Base-by-base conservation (phyloP, 2,797 vertebrate genomes). In the Malurus splendens region DNA sequence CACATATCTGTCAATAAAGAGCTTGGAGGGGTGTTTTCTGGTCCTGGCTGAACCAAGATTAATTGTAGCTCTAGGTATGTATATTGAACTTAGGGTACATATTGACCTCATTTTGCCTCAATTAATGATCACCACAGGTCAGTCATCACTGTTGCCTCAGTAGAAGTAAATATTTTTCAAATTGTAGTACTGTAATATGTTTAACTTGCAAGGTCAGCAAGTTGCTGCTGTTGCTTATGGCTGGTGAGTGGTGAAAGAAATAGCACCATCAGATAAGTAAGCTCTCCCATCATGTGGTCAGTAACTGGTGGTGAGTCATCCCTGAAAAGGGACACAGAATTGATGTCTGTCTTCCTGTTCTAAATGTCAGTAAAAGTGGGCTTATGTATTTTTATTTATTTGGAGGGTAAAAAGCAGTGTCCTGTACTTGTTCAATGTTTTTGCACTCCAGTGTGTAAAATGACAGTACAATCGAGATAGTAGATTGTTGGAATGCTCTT, bases 101-200 rank as follows among this genome's bases (percentile, higher is more conserved):
- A 82, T 82, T 94, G 83, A 90, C 89, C 89, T 94, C 12, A 57
- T 85, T 94, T 93, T 93, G 66, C 50, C 59, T 87, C 66, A 72
- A 51, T 81, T 74, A 90, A 76, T 71, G 67, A 80, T 88, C 77
- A 84, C 39, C 73, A 76, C 39, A 74, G 60, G 60, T 90, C 67
- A 71, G 82, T 71, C 71, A 74, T 86, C 77, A 80, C 65, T 62
- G 45, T 80, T 17, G 1, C 50, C 78, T 87, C 57, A 59, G 64
- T 18, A 82, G 45, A 80, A 87, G 54, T 85, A 70, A 87, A 23
- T 80, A 55, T 82, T 79, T 93, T 92, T 71, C 51, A 32, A 77
- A 54, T 10, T 60, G 50, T 80, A 44, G 25, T 56, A 65, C 36
- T 82, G 50, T 25, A 67, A 51, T 51, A 51, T 56, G 7, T 74